phyloP scores from a whole-genome alignment of 2,113 vertebrate genomes.

The Ictidomys tridecemlineatus region DNA sequence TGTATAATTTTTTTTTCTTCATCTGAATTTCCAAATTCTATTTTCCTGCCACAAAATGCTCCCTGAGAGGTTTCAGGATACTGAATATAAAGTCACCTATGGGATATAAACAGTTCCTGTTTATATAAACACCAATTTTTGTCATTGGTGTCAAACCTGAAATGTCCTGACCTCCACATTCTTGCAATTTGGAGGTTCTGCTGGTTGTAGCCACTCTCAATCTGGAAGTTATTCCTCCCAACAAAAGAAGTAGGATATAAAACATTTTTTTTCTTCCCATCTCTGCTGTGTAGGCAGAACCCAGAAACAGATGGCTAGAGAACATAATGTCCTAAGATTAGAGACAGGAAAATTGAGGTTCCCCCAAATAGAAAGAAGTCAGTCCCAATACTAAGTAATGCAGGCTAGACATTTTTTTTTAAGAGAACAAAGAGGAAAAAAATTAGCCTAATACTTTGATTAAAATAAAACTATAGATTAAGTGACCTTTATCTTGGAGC shows the following conservation, averaged over 20 bases:
- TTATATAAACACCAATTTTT: not conserved
- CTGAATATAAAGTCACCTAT: not conserved
- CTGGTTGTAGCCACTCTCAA: not conserved
- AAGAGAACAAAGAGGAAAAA: not conserved
- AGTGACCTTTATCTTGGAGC: not conserved
- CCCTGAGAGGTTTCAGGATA: not conserved
- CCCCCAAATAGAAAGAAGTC: conserved; percentile 67
- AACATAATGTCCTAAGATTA: conserved; percentile 76
- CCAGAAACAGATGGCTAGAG: conserved; percentile 71
- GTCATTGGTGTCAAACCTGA: not conserved
- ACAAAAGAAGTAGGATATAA: conserved; percentile 54
- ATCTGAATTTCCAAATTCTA: conserved; percentile 34
- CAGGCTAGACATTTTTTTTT: conserved; percentile 39
- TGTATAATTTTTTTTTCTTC: not conserved
- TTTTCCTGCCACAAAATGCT: not conserved
- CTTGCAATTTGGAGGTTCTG: not conserved
- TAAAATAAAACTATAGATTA: not conserved
- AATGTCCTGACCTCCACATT: not conserved
- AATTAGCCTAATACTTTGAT: conserved; percentile 1
- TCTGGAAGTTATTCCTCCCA: conserved; percentile 51
- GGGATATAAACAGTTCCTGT: not conserved
- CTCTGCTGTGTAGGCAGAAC: conserved; percentile 70
- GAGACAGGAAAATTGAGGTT: conserved; percentile 71
- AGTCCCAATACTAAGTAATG: not conserved
- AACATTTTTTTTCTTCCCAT: not conserved